These are phyloP conservation scores for Rhinophrynus dorsalis DNA, from an alignment of 2,797 vertebrate genomes.

Conservation along the genomic window DNA sequence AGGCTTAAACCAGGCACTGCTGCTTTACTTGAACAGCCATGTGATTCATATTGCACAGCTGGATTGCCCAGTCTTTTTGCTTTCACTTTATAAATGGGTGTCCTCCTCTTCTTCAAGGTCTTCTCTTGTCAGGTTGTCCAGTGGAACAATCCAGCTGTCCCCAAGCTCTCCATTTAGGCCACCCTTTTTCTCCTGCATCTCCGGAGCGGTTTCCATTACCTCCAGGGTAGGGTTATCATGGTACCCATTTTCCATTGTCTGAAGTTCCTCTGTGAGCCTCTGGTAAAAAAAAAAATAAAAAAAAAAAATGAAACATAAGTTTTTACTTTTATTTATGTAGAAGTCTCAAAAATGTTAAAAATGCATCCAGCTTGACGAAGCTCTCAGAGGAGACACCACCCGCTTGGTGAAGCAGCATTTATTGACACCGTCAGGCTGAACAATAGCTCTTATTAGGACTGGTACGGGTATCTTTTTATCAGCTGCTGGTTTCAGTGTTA, in stretches of 20 bases:
- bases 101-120: slow-evolving; percentile 89
- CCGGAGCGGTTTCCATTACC: slow-evolving; percentile 91
- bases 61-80: slow-evolving; percentile 5
- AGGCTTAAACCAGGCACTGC: background rate
- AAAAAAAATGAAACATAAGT: no score
- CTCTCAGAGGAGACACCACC: no score
- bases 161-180: slow-evolving; percentile 85
- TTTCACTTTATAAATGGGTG: slow-evolving; percentile 83
- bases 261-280: slow-evolving; percentile 93
- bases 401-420: no score
- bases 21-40: background rate
- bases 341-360: no score
- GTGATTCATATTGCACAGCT: slow-evolving; percentile 13
- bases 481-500: no score
- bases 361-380: no score
- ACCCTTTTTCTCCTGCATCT: slow-evolving; percentile 95
- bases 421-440: no score
- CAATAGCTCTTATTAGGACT: no score
- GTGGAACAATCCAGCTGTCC: slow-evolving; percentile 94
- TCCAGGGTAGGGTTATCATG: slow-evolving; percentile 97
- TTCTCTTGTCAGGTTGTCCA: slow-evolving; percentile 91
- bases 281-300: slow-evolving; percentile 71
- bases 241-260: slow-evolving; percentile 94
- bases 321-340: no score
- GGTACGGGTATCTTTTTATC: no score